Percentiles rank a stretch among this genome's conserved stretches.
Evolutionary conservation across 2,113 vertebrate species (phyloP).

Genomic region (Dicrurus megarhynchus): DNA sequence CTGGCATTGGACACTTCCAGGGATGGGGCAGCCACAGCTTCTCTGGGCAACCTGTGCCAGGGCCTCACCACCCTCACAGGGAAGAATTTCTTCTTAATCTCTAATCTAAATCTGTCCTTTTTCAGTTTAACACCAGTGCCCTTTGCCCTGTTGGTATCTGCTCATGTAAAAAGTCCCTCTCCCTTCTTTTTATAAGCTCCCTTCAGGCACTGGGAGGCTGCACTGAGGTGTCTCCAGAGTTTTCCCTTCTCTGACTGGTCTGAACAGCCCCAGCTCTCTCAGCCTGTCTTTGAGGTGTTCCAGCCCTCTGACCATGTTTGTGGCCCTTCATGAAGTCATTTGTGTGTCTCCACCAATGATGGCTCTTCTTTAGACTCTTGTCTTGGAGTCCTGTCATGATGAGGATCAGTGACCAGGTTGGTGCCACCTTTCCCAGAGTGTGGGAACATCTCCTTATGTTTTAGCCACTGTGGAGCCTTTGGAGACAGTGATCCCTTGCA

Average conservation of each 20-base stretch:
- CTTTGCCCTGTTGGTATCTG: background rate
- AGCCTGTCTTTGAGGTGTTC: background rate
- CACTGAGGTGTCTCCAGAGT: too few relatives aligned
- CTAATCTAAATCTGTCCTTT: background rate
- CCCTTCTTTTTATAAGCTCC: background rate
- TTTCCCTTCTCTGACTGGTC: background rate
- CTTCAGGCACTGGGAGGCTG: background rate
- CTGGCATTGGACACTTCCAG: background rate
- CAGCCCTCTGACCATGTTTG: background rate
- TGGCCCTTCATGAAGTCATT: background rate
- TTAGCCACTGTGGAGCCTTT: background rate
- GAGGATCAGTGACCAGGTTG: background rate
- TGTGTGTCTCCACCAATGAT: background rate
- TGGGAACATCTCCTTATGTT: background rate
- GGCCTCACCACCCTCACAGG: fast-evolving
- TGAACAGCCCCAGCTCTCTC: background rate
- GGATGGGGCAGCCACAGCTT: background rate
- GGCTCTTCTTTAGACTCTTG: background rate
- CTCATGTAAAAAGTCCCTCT: background rate
- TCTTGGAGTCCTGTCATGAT: background rate
- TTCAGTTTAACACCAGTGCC: background rate
- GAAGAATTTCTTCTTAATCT: background rate
- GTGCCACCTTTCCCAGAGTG: background rate
- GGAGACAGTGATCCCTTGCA: background rate
- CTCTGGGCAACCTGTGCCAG: background rate